Evolutionary conservation across 2,797 vertebrate genomes (phyloP), one percentile per base, ranked within the genome.

Genomic region (Sebastes jordani): DNA sequence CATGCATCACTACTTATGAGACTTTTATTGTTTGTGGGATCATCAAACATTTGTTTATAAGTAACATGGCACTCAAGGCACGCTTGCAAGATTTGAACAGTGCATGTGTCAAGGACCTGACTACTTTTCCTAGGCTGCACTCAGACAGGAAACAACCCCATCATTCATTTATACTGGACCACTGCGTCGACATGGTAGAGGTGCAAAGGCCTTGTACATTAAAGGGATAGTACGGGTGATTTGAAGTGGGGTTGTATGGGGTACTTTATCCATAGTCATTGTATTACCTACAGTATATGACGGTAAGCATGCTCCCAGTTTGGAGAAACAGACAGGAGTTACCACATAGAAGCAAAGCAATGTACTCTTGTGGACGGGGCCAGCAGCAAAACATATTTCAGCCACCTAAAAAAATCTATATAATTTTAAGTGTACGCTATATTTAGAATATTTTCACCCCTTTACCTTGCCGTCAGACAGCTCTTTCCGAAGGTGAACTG

Each of bases 331-430:
- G 42, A 46, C 42, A 46, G 0, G 42, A 46, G 42, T 46, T 46
- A 7, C 42, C 6, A 18, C 16, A 0, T 46, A 18, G 16, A 46
- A 7, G 42, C 42, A 46, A 46, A 46, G 14, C 42, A 18, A 46
- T 46, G 0, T 46, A 46, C 0, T 46, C 6, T 6, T 46, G 16
- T 46, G 42, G 0, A 46, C 1, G 16, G 42, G 42, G 1, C 42
- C 16, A 7, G 42, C 42, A 46, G 42, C 0, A 46, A 46, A 46
- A 46, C 42, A 18, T 46, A 46, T 18, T 46, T 46, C 0, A 46
- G 42, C 14, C 0, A 46, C 0, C 42, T 18, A 46, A 42, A 46
- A 46, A 46, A 46, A 46, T 46, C 16, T 0, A 46, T 1, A 7
- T 18, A 42, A 42, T 42, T 42, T 0, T 14, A 38, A 5, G 11